Conservation (phyloP, 64 coral and sea anemone genomes). For the Montipora capricornis region DNA sequence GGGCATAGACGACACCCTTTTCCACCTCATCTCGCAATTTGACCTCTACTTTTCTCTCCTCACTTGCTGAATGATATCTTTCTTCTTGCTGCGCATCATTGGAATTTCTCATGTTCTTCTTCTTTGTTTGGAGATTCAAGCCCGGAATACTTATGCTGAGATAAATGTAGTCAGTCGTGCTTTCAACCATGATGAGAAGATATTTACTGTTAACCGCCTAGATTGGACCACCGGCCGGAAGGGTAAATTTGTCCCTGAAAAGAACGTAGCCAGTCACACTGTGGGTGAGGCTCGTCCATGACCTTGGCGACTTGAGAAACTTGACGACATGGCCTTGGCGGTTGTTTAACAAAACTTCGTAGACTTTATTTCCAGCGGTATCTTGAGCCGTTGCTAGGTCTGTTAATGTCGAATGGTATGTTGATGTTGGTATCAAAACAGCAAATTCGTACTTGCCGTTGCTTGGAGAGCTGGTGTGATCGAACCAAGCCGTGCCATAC, state of each 20-base stretch:
- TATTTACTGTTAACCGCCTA: background rate
- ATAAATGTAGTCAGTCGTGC: background rate
- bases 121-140: background rate
- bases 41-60: background rate
- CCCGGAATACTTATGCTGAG: background rate
- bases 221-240: background rate
- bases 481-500: constrained; percentile 40
- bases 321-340: background rate
- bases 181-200: constrained; percentile 5
- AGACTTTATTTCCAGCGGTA: background rate
- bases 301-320: constrained; percentile 16
- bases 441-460: background rate
- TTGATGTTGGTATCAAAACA: constrained; percentile 19
- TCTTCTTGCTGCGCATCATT: background rate
- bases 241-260: background rate
- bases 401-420: background rate
- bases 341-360: constrained; percentile 4
- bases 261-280: constrained; percentile 2
- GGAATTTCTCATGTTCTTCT: background rate
- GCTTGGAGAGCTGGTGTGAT: background rate
- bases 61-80: background rate
- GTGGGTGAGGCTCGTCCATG: background rate
- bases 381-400: constrained; percentile 20
- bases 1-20: background rate
- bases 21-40: background rate